Conservation (phyloP, 2,888 invertebrate species). For the Meteorus colon region DNA sequence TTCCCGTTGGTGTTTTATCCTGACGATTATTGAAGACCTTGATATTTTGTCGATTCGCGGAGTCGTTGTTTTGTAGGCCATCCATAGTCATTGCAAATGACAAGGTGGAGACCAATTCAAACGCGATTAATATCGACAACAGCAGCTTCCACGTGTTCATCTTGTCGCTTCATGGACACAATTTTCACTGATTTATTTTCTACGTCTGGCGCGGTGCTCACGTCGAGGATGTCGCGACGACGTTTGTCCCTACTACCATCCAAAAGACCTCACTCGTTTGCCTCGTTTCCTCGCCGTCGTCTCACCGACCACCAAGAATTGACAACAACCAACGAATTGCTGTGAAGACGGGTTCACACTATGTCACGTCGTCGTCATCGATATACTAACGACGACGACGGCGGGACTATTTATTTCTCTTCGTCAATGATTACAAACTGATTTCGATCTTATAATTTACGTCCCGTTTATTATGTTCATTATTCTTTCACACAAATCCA, state of each 20-base stretch:
- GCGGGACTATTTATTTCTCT: conserved; percentile 6
- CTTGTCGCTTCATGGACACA: conserved; percentile 63
- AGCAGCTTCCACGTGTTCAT: conserved; percentile 62
- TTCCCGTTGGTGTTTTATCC: conserved; percentile 51
- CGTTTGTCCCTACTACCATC: conserved; percentile 35
- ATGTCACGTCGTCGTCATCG: conserved; percentile 31
- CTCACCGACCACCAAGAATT: conserved; percentile 8
- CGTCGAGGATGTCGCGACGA: conserved; percentile 30
- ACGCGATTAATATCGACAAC: conserved; percentile 49
- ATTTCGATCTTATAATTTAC: not conserved
- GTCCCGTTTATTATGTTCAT: not conserved
- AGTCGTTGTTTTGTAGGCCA: conserved; percentile 47
- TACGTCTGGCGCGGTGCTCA: conserved; percentile 37
- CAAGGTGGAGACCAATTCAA: conserved; percentile 51
- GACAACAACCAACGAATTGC: conserved; percentile 10
- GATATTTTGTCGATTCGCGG: conserved; percentile 33
- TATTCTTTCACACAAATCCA: conserved; percentile 1
- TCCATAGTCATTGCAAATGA: conserved; percentile 28
- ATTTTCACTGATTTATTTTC: conserved; percentile 53
- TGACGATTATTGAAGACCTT: conserved; percentile 44
- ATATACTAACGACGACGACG: conserved; percentile 20
- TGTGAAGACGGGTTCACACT: conserved; percentile 16
- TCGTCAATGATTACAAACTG: conserved; percentile 5
- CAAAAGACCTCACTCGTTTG: conserved; percentile 20
- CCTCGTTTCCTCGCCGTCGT: conserved; percentile 34